Evolutionary conservation across 2,888 invertebrate genomes (phyloP).

Genomic region (Heliconius erato): DNA sequence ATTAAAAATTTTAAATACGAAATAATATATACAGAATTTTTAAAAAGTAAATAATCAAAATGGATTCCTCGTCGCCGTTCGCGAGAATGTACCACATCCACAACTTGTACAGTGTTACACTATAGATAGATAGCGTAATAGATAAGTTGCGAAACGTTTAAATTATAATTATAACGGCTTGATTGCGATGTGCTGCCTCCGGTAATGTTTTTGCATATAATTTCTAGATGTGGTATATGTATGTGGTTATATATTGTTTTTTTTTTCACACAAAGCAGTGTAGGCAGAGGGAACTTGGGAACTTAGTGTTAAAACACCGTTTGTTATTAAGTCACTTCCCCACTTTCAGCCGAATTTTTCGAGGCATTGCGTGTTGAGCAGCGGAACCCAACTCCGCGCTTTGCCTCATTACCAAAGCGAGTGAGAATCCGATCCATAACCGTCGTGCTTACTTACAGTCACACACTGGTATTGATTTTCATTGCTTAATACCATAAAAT

Average conservation of each 20-base stretch:
- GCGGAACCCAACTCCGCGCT: not conserved
- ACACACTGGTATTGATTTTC: too few species aligned
- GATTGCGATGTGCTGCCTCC: slow-evolving; percentile 53
- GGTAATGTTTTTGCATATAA: slow-evolving; percentile 6
- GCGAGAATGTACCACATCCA: slow-evolving; percentile 31
- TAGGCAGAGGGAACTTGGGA: not conserved
- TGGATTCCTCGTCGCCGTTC: not conserved
- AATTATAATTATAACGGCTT: slow-evolving; percentile 53
- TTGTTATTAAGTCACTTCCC: too few species aligned
- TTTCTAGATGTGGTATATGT: slow-evolving; percentile 1
- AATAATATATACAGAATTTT: not conserved
- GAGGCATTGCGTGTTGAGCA: not conserved
- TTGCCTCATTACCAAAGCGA: not conserved
- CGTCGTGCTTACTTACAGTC: too few species aligned
- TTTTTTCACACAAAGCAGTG: not conserved
- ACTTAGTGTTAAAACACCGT: too few species aligned
- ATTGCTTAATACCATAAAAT: too few species aligned
- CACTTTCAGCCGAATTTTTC: too few species aligned
- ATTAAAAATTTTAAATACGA: slow-evolving; percentile 2
- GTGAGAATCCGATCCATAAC: too few species aligned
- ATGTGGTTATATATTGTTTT: not conserved
- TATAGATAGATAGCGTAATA: slow-evolving; percentile 50
- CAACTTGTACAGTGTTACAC: slow-evolving; percentile 25
- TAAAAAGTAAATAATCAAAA: not conserved
- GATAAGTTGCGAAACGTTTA: slow-evolving; percentile 55